Base-by-base conservation (phyloP, 2,888 invertebrate species). In the Cataglyphis albicans region DNA sequence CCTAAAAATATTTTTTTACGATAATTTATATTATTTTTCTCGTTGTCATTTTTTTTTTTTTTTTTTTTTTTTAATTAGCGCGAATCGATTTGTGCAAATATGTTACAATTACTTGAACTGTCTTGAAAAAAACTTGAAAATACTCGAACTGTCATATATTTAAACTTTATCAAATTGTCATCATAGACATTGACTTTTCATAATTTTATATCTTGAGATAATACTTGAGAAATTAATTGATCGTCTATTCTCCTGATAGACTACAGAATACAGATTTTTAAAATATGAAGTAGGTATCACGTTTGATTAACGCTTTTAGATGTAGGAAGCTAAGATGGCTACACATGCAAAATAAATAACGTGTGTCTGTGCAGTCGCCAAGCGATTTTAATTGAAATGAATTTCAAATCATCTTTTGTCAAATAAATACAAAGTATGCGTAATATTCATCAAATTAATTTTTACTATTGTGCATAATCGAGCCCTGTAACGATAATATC, bases 401-500 rank as follows among this genome's bases (percentile, higher is more conserved):
- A 64, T 64, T 35, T 64, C 64, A 38, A 55, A 55, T 64, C 18
- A 64, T 52, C n/a, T 32, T 10, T 9, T 32, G 18, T 75, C 38
- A 64, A 75, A 75, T 64, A 38, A 64, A 64, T 74, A 25, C 4
- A 7, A 74, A 38, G n/a, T 7, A 2, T 7, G n/a, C 52, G 35
- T 12, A 35, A 64, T 10, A 7, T 10, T 18, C 7, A 18, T 4
- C 83, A 80, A 87, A 87, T 85, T 80, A 85, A 74, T 80, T 73
- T 52, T 25, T 55, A 65, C 72, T 87, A 85, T 87, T 83, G 72
- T 74, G 75, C 81, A 63, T 74, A 82, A 83, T 87, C 86, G 82
- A 86, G 81, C 70, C 21, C 61, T 52, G 5, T 41, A 41, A 32
- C 57, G 15, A 21, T 32, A 38, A 6, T 35, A 21, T 1, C 21